Conservation (phyloP, 2,888 invertebrate genomes). For the Yponomeuta evonymella region DNA sequence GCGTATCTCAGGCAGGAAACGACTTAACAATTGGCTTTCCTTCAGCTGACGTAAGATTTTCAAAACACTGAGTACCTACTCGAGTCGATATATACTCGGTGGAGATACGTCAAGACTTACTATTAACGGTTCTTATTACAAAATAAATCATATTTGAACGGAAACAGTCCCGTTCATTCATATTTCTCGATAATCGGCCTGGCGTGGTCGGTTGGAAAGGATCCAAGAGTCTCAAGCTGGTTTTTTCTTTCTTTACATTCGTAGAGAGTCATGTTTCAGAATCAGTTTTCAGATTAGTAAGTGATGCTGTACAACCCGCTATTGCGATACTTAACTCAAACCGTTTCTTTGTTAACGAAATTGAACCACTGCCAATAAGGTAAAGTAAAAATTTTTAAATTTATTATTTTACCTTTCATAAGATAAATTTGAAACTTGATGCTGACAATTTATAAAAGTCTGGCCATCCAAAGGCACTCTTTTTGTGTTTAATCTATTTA, state of each 20-base stretch:
- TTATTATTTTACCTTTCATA: not conserved
- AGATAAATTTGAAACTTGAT: not conserved
- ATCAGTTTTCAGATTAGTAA: conserved; percentile 1
- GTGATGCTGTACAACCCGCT: not conserved
- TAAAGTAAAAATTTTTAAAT: not conserved
- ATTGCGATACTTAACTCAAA: not conserved
- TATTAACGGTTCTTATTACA: not conserved
- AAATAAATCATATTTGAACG: not conserved
- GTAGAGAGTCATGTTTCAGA: not conserved
- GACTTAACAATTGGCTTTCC: not conserved
- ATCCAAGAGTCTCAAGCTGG: conserved; percentile 5
- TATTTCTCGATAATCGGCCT: conserved; percentile 4
- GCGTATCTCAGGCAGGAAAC: not conserved
- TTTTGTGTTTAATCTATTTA: no score
- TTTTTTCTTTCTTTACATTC: conserved; percentile 8
- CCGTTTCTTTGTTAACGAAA: not conserved
- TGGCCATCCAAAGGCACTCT: no score
- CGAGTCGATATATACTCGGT: not conserved
- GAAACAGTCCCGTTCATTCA: conserved; percentile 4
- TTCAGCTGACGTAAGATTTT: not conserved
- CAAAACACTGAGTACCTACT: not conserved
- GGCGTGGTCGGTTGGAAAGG: not conserved
- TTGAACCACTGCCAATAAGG: not conserved
- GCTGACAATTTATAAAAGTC: not conserved
- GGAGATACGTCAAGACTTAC: not conserved